These are phyloP conservation scores for Acleris emargana DNA, from an alignment of 2,888 invertebrate species.

Conservation along the genomic window DNA sequence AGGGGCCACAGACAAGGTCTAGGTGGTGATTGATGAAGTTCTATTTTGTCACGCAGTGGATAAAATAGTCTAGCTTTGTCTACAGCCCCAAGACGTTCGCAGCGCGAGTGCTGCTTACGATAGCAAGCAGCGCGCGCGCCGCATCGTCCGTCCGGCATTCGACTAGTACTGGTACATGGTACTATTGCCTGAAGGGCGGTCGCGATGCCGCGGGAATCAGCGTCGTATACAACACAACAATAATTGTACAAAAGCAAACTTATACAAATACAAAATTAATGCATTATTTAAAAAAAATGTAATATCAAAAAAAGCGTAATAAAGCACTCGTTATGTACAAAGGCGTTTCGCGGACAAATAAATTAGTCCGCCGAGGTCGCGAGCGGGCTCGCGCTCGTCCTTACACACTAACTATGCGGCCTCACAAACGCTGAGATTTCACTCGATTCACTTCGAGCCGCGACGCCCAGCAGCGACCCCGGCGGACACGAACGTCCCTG, in stretches of 20 bases:
- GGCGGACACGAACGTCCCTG: not conserved
- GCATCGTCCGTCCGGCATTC: not conserved
- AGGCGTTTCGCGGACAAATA: conserved; percentile 39
- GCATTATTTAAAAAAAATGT: conserved; percentile 56
- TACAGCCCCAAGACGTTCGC: not conserved
- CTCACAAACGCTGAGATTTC: conserved; percentile 5
- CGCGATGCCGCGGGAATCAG: conserved; percentile 9
- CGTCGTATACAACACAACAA: conserved; percentile 33
- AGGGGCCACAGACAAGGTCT: not conserved
- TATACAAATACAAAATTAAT: conserved; percentile 55
- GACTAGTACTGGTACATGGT: not conserved
- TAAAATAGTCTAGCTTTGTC: not conserved
- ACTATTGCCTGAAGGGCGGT: not conserved
- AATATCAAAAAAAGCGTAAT: conserved; percentile 78
- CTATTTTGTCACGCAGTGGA: not conserved
- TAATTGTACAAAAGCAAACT: conserved; percentile 60
- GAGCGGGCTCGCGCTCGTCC: too few relatives aligned
- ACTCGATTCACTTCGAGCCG: not conserved
- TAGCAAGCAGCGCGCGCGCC: conserved; percentile 5
- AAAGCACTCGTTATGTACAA: conserved; percentile 78
- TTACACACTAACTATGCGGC: not conserved
- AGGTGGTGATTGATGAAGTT: not conserved
- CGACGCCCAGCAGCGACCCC: not conserved
- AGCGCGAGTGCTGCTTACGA: not conserved
- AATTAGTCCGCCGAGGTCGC: not conserved